These are phyloP conservation scores for Seriola aureovittata DNA, from an alignment of 2,113 vertebrate species.

Conservation along the genomic window DNA sequence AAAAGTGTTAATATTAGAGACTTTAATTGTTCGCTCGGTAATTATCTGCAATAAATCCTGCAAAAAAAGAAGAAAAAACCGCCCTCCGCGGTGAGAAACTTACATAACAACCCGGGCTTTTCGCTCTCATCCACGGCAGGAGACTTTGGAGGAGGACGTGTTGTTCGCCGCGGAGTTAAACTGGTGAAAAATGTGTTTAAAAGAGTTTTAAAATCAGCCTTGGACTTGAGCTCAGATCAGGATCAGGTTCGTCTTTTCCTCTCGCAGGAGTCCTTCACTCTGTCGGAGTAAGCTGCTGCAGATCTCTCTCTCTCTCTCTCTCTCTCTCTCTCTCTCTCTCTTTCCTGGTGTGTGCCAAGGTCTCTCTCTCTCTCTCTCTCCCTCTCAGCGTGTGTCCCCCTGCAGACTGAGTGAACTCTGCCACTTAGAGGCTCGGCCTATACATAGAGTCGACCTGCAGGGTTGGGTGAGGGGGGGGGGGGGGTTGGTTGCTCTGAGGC, in stretches of 20 bases:
- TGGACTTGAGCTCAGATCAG: background rate
- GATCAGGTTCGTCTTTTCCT: background rate
- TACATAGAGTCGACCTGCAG: constrained; percentile 28
- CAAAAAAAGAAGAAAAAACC: background rate
- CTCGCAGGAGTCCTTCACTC: background rate
- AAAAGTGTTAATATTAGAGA: background rate
- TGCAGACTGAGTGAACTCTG: no score
- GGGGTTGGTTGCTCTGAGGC: constrained; percentile 29
- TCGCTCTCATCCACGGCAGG: constrained; percentile 41
- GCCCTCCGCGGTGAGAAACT: constrained; percentile 43
- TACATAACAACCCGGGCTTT: constrained; percentile 68
- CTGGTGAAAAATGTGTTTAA: background rate
- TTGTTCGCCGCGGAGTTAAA: background rate
- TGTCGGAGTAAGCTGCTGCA: constrained; percentile 52
- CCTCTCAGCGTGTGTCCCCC: background rate
- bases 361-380: background rate
- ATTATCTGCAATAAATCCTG: background rate
- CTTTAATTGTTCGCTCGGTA: background rate
- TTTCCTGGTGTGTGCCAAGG: background rate
- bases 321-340: background rate
- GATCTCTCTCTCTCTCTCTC: background rate
- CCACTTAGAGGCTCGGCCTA: background rate
- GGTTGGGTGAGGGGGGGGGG: background rate
- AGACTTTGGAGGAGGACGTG: background rate
- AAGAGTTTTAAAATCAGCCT: background rate